phyloP scores from a whole-genome alignment of 2,113 vertebrate genomes.

The Maylandia zebra region DNA sequence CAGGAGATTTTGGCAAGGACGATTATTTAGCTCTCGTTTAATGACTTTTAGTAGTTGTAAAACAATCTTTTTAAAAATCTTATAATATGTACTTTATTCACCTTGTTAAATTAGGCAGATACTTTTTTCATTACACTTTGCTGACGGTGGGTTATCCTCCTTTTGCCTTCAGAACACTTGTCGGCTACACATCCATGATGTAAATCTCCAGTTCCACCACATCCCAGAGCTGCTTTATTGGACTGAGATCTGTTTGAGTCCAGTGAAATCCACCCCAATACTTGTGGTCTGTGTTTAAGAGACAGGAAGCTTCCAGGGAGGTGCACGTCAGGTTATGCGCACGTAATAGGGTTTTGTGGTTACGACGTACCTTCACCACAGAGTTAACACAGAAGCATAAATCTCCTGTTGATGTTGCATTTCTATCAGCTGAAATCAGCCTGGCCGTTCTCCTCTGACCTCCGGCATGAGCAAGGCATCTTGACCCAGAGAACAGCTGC shows the following conservation, averaged over 20 bases:
- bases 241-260: background rate
- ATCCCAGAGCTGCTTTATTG: background rate
- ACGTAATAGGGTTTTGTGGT: background rate
- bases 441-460: background rate
- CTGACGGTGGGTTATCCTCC: background rate
- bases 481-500: background rate
- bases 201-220: background rate
- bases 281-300: background rate
- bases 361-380: rapidly evolving
- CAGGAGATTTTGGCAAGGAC: background rate
- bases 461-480: rapidly evolving
- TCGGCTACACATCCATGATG: background rate
- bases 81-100: background rate
- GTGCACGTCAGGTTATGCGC: background rate
- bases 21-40: background rate
- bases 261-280: background rate
- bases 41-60: background rate
- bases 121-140: background rate
- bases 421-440: background rate
- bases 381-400: background rate
- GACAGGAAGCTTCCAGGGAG: background rate
- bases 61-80: background rate
- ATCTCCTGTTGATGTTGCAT: background rate
- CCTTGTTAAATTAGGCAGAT: background rate
- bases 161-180: background rate